Base-by-base conservation (phyloP, 92 coral and sea anemone genomes). In the Palythoa grandis region DNA sequence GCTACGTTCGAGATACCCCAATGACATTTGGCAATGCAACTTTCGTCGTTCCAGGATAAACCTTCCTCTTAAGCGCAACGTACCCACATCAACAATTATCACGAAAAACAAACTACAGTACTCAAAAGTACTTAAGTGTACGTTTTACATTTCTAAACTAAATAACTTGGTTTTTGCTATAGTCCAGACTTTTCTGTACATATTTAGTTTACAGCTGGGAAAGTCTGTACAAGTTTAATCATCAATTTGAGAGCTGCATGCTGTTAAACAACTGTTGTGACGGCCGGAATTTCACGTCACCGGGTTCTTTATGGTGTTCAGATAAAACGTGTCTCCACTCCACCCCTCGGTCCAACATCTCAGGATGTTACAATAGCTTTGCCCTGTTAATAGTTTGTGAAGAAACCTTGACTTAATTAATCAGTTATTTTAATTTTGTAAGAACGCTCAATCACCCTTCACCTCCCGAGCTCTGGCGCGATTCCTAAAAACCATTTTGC, bases 261-360 rank as follows among this genome's bases (percentile, higher is more conserved):
- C 48, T 76, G 65, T 29, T 76, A 54, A 66, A 22, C 85, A 38
- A 66, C 50, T 43, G 60, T 80, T 66, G 58, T 66, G 56, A 15
- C 75, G 66, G 66, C 73, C 85, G 85, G 74, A 80, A 80, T 80
- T 66, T 16, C 60, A 54, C 63, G 66, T 56, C 82, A 76, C 9
- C 20, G 50, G n/a, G n/a, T n/a, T n/a, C n/a, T n/a, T n/a, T n/a
- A n/a, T n/a, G n/a, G n/a, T n/a, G n/a, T n/a, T 61, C 23, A 76
- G 50, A 67, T 13, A 40, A 79, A 66, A 25, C 84, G 58, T 67
- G 84, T 73, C 12, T 43, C 22, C 20, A 17, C 60, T 79, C 85
- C 61, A 12, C 23, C 29, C 48, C 7, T 14, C 69, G 61, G 74
- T 48, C 85, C 72, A n/a, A 80, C 66, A 80, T 40, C 40, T 3